Conservation (phyloP, 2,113 vertebrate species). For the Fulmarus glacialis region DNA sequence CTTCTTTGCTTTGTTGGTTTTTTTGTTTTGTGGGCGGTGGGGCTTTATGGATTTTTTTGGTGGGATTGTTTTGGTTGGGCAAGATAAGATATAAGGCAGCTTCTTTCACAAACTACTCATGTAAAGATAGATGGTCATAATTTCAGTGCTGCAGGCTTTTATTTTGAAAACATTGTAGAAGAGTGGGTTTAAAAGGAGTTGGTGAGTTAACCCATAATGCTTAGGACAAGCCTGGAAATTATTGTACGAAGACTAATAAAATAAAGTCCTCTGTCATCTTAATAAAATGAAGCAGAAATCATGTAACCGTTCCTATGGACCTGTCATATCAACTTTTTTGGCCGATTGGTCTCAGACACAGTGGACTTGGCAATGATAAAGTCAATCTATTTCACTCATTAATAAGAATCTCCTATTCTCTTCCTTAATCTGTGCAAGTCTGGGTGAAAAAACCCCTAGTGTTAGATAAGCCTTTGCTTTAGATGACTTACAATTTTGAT, state of each 20-base stretch:
- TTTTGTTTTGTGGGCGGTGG: background rate
- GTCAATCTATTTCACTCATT: background rate
- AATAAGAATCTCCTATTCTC: background rate
- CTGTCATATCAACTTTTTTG: background rate
- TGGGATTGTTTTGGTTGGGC: background rate
- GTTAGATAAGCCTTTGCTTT: constrained; percentile 9
- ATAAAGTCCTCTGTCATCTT: background rate
- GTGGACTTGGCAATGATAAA: background rate
- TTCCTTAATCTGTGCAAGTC: background rate
- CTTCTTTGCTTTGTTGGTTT: background rate
- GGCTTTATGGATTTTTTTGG: background rate
- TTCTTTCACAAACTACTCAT: background rate
- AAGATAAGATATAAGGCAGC: background rate
- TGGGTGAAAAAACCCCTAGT: rapidly evolving
- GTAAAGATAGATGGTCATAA: background rate
- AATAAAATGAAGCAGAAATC: background rate
- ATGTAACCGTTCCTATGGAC: background rate
- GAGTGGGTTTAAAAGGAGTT: background rate
- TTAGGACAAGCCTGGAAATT: background rate
- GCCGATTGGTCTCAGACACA: background rate
- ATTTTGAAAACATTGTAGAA: background rate
- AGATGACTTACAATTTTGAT: background rate
- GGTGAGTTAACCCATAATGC: background rate
- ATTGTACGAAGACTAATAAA: background rate
- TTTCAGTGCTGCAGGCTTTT: background rate